Conservation (phyloP, 2,888 invertebrate species). For the Drosophila limbata region DNA sequence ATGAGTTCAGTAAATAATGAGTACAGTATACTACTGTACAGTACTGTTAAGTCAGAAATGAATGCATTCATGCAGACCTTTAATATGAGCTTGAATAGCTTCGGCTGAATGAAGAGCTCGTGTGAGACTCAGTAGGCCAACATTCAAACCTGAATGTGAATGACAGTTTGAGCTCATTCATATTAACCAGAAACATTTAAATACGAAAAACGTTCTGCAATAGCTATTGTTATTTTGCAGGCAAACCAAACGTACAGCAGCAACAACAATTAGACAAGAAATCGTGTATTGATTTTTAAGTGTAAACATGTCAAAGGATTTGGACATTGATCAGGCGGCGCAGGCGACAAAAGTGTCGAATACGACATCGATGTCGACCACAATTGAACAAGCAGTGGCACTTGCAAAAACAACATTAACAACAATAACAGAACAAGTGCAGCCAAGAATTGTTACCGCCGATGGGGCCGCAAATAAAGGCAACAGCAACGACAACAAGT, state of each 20-base stretch:
- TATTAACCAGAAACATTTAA: no score
- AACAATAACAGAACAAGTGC: conserved; percentile 61
- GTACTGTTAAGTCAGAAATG: no score
- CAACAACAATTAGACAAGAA: conserved; percentile 24
- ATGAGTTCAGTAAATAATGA: no score
- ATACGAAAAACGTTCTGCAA: conserved; percentile 1
- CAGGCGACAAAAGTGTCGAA: conserved; percentile 17
- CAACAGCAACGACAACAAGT: conserved; percentile 55
- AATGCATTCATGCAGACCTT: no score
- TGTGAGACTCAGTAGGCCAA: no score
- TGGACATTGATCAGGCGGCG: conserved; percentile 71
- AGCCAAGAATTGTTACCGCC: conserved; percentile 45
- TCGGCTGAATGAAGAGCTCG: no score
- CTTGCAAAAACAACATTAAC: conserved; percentile 52
- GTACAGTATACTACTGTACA: no score
- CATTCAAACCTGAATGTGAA: no score
- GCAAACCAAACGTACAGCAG: conserved; percentile 25
- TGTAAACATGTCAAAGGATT: conserved; percentile 61
- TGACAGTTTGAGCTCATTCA: no score
- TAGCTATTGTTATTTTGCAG: conserved; percentile 26
- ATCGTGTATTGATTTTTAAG: conserved; percentile 54
- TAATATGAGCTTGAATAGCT: no score
- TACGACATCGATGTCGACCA: conserved; percentile 23
- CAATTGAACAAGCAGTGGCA: conserved; percentile 53
- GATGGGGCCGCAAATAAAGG: conserved; percentile 53